phyloP scores from a whole-genome alignment of 2,888 invertebrate genomes.

The Nemoura dubitans region DNA sequence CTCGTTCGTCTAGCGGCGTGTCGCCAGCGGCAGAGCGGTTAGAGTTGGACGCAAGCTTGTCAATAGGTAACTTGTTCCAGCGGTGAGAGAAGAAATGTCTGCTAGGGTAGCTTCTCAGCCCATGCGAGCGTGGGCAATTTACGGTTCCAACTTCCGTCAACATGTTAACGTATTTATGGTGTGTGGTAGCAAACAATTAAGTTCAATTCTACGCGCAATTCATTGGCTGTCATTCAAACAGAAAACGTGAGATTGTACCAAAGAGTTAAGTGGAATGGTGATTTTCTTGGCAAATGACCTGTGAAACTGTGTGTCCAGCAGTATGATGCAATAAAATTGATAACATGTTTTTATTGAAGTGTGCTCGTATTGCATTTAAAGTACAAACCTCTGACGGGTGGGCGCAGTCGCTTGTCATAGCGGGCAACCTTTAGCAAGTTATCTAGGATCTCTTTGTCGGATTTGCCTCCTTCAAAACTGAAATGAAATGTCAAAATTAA shows the following conservation, averaged over 20 bases:
- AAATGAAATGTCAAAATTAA: constrained; percentile 56
- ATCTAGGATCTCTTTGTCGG: constrained; percentile 93
- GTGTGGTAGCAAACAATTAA: background rate
- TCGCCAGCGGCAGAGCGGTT: too few species aligned
- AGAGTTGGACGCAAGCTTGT: background rate
- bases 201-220: background rate
- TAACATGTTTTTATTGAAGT: background rate
- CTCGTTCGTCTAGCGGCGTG: background rate
- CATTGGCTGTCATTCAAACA: background rate
- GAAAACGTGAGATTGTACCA: constrained; percentile 1
- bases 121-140: background rate
- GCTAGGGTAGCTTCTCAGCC: background rate
- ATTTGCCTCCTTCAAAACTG: constrained; percentile 91
- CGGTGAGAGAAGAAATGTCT: background rate
- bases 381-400: constrained; percentile 84
- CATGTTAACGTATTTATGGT: background rate
- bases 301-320: background rate
- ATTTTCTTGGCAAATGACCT: background rate
- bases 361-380: constrained; percentile 3
- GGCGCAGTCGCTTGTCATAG: constrained; percentile 92
- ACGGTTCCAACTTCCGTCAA: background rate
- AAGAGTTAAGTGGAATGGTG: background rate
- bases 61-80: background rate
- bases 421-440: constrained; percentile 85
- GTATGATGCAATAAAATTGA: background rate